phyloP scores from a whole-genome alignment of 2,797 vertebrate species.

The Crocodylus rhombifer region DNA sequence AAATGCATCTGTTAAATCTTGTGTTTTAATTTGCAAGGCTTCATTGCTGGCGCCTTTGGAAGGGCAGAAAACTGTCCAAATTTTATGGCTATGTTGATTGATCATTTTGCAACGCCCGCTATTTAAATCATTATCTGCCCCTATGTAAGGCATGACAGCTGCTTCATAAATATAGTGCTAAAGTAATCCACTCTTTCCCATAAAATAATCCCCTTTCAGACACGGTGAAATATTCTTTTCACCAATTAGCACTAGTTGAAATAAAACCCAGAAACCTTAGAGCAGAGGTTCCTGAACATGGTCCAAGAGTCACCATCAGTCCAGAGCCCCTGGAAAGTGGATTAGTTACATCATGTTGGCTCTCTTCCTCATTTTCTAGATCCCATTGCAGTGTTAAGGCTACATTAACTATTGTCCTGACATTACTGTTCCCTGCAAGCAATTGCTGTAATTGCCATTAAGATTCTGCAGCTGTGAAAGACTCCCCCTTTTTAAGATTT shows the following conservation, averaged over 20 bases:
- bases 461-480: background rate
- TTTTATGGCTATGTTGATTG: background rate
- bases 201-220: background rate
- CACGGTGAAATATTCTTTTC: background rate
- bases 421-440: background rate
- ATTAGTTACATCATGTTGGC: background rate
- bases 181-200: background rate
- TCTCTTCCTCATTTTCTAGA: background rate
- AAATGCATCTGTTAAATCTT: constrained; percentile 31
- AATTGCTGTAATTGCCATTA: background rate
- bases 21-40: constrained; percentile 13
- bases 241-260: background rate
- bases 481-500: background rate
- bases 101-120: background rate
- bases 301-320: background rate
- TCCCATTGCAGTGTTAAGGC: rapidly evolving
- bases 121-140: background rate
- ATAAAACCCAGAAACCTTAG: background rate
- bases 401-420: background rate
- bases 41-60: background rate
- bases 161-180: background rate
- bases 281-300: background rate
- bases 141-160: background rate
- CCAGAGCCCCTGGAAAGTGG: background rate
- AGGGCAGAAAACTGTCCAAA: background rate